Base-by-base conservation (phyloP, 2,888 invertebrate genomes). In the Euspilapteryx auroguttella region DNA sequence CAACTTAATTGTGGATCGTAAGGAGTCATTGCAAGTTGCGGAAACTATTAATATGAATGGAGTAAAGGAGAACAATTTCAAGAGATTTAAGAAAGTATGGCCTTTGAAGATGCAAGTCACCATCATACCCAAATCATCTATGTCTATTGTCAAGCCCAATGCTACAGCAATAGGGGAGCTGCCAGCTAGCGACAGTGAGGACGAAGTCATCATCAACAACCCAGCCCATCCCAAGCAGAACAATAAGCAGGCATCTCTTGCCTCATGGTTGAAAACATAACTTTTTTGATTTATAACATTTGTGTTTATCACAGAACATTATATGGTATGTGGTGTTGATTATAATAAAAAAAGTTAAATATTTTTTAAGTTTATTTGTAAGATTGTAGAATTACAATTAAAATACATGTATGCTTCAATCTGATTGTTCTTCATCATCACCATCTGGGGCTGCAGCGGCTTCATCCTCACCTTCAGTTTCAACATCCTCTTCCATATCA, bases 61-160 rank as follows among this genome's bases (percentile, higher is more conserved):
- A n/a, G n/a, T n/a, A n/a, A n/a, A n/a, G n/a, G 32, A 49, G 1
- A 61, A 48, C 32, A 73, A 75, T 41, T 75, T 71, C 39, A 75
- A 75, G 34, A 75, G 55, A 34, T 73, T 75, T 33, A 69, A 68
- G 42, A 75, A 75, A 36, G 59, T 73, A 11, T 73, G 73, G 73
- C 75, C 73, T 33, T 24, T 66, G 5, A 68, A 57, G 41, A 58
- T 52, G 49, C 59, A 63, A 34, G 42, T 55, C 9, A 55, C 52
- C 35, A 33, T 57, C 21, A 48, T 56, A 34, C 45, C 55, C 9
- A 48, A 42, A 26, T 44, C 52, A 32, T 45, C 47, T 14, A 49
- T 45, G 40, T 43, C 28, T 27, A 32, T 44, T 29, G 33, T 40
- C n/a, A 37, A 33, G 28, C 28, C 32, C 11, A 30, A 32, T 13